Conservation (phyloP, 2,797 vertebrate species). For the Silurus lanzhouensis region DNA sequence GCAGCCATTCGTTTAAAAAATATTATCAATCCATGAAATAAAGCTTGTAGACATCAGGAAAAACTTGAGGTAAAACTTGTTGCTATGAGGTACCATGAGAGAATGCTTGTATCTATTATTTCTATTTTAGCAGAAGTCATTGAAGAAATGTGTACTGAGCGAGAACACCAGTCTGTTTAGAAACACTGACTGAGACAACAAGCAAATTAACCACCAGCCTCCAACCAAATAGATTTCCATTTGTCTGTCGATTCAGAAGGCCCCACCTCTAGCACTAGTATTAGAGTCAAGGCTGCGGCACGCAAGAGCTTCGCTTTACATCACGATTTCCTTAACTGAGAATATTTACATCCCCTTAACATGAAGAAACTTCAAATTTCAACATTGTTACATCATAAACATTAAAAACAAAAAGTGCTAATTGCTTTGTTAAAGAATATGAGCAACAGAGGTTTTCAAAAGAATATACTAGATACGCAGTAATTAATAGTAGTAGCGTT, state of each 20-base stretch:
- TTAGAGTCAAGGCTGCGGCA: background rate
- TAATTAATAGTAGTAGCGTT: too few relatives aligned
- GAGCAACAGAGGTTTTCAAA: background rate
- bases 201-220: background rate
- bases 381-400: background rate
- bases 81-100: too few relatives aligned
- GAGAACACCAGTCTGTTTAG: background rate
- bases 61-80: too few relatives aligned
- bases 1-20: too few relatives aligned
- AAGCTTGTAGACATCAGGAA: too few relatives aligned
- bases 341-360: background rate
- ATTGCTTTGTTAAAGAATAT: too few relatives aligned
- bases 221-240: background rate
- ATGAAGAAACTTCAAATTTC: background rate
- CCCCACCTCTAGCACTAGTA: background rate
- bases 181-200: background rate
- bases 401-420: background rate
- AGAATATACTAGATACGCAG: background rate
- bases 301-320: background rate
- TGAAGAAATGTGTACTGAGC: background rate
- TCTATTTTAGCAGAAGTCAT: background rate
- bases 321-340: background rate
- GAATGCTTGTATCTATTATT: too few relatives aligned
- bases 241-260: background rate
- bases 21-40: too few relatives aligned